Evolutionary conservation across 2,113 vertebrate genomes (phyloP).

Genomic region (Lamprologus lemairii): DNA sequence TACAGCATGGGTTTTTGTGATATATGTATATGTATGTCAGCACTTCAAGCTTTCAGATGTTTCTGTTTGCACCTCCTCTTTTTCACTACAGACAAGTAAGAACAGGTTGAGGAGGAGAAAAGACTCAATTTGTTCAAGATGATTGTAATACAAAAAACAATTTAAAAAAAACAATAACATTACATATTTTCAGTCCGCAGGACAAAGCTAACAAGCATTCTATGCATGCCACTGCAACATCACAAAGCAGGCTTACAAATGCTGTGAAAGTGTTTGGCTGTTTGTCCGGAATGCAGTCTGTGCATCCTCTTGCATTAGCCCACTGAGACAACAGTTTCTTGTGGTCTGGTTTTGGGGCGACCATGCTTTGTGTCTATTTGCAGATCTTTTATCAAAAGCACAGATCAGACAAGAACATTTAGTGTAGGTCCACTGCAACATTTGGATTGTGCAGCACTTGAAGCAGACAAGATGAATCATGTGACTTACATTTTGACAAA

Average conservation of each 20-base stretch:
- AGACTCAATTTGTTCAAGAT: neutral
- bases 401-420: neutral
- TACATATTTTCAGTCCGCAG: neutral
- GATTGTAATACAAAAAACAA: neutral
- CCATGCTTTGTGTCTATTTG: neutral
- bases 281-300: neutral
- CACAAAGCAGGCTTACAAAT: slow-evolving; percentile 37
- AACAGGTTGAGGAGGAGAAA: neutral
- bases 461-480: neutral
- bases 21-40: neutral
- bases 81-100: neutral
- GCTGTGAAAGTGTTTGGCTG: neutral
- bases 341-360: neutral
- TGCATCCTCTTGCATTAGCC: neutral
- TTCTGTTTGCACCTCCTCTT: neutral
- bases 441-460: neutral
- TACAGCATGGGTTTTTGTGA: neutral
- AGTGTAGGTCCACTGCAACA: neutral
- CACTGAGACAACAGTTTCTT: neutral
- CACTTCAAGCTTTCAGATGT: neutral
- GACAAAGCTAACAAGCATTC: slow-evolving; percentile 47
- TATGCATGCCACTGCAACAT: slow-evolving; percentile 40
- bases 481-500: neutral
- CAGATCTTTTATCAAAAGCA: neutral
- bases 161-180: neutral